A percentile compares a stretch with the other conserved stretches of the same genome.
Evolutionary conservation across 92 coral and sea anemone species (phyloP).

Genomic region (Ricordea florida): DNA sequence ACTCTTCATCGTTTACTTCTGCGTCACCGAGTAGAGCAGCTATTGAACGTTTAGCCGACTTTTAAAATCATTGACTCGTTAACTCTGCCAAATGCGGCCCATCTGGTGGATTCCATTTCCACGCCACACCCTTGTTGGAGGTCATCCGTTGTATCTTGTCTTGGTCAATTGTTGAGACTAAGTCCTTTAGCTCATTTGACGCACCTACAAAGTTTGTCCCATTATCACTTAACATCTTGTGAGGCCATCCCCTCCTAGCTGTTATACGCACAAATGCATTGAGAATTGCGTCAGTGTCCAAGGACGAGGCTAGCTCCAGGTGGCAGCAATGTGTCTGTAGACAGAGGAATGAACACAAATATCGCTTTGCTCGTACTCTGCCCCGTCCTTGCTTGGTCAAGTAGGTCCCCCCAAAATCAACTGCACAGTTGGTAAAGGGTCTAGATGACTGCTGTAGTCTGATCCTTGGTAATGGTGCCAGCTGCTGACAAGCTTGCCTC

Average conservation of each 20-base stretch:
- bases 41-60: conserved; percentile 61
- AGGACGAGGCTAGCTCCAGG: conserved; percentile 47
- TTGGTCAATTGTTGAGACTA: conserved; percentile 40
- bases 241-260: conserved; percentile 62
- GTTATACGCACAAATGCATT: conserved; percentile 47
- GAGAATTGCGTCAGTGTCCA: conserved; percentile 39
- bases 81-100: conserved; percentile 64
- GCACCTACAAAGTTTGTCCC: conserved; percentile 59
- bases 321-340: conserved; percentile 49
- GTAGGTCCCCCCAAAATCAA: conserved; percentile 38
- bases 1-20: conserved; percentile 52
- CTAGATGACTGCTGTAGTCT: conserved; percentile 26
- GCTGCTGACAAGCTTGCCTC: conserved; percentile 17
- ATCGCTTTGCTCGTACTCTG: conserved; percentile 34
- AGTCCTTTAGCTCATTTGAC: conserved; percentile 19
- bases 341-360: conserved; percentile 50
- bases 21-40: conserved; percentile 43
- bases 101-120: conserved; percentile 59
- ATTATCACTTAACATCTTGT: conserved; percentile 60
- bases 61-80: conserved; percentile 56
- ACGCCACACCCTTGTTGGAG: conserved; percentile 44
- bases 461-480: conserved; percentile 38
- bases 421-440: conserved; percentile 9
- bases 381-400: conserved; percentile 51
- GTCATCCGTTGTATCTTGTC: conserved; percentile 39